Conservation (phyloP, 2,888 invertebrate species). For the Coecobrya sp. region DNA sequence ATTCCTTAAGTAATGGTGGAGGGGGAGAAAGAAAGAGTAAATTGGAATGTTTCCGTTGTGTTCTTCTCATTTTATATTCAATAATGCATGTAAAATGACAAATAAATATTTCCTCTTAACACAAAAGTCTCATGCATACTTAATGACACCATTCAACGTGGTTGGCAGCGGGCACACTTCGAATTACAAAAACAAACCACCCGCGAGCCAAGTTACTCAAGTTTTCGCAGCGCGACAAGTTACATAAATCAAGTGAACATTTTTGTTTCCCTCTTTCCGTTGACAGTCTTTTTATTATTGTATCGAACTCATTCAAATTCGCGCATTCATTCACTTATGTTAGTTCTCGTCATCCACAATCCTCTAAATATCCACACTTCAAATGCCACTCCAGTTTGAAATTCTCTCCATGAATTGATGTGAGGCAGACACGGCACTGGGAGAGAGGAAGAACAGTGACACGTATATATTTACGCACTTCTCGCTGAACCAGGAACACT, state of each 20-base stretch:
- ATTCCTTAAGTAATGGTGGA: not conserved
- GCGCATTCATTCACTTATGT: slow-evolving; percentile 36
- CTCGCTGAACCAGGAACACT: no score
- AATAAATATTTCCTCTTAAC: slow-evolving; percentile 74
- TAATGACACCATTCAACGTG: slow-evolving; percentile 13
- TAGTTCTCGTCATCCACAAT: slow-evolving; percentile 6
- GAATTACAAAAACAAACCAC: slow-evolving; percentile 63
- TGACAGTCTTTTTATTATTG: slow-evolving; percentile 46
- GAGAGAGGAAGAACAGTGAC: no score
- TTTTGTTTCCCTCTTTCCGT: slow-evolving; percentile 18
- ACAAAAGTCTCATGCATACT: slow-evolving; percentile 54
- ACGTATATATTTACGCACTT: no score
- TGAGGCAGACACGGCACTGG: no score
- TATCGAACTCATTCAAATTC: slow-evolving; percentile 53
- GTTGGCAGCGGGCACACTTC: slow-evolving; percentile 28
- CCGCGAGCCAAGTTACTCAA: slow-evolving; percentile 17
- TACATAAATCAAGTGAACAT: slow-evolving; percentile 64
- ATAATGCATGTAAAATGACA: slow-evolving; percentile 64
- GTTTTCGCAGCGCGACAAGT: slow-evolving; percentile 13
- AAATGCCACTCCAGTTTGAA: no score
- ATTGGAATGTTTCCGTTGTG: slow-evolving; percentile 18
- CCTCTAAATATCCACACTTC: slow-evolving; percentile 33
- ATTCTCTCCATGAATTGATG: no score
- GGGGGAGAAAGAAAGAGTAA: not conserved
- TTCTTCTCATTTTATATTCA: slow-evolving; percentile 65